Evolutionary conservation across 2,113 vertebrate genomes (phyloP), one percentile per base, ranked within the genome.

Genomic region (Lepisosteus osseus): DNA sequence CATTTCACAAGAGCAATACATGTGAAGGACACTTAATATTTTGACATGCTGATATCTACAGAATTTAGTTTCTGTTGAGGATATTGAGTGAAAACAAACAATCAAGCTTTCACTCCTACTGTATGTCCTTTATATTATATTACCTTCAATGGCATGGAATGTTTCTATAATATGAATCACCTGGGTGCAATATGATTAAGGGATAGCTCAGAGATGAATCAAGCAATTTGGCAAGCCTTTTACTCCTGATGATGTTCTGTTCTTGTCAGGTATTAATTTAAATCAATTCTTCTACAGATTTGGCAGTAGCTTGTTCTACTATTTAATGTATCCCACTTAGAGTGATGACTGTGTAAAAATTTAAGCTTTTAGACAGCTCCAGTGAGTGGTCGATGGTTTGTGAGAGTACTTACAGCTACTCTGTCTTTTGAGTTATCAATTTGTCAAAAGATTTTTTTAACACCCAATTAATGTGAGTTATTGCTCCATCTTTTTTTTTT

Each of bases 201-300:
- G 42, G 29, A 11, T 17, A 41, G 67, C 7, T 44, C 56, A 3
- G 17, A 7, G 11, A 71, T 61, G 66, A 61, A 67, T 70, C 61
- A 54, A 51, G 8, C 11, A 41, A 3, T 43, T 61, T 14, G 51
- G 71, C 47, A 43, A 40, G 12, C 41, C 29, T 54, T 54, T 57
- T 59, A 63, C 9, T 43, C 69, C 65, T 8, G 7, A n/a, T 15
- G 56, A 47, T 67, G 29, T 40, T 70, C 51, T 7, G 11, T 55
- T n/a, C 61, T 15, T 62, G 69, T 71, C 68, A 68, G 61, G 56
- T 77, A 71, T 68, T 43, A 29, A 51, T 71, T 71, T 72, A 65
- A 13, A 67, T 42, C 54, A 67, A 13, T 67, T 43, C 61, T 54
- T 51, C 66, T 65, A 59, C 63, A 67, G 66, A 42, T 45, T 51